Base-by-base conservation (phyloP, 2,113 vertebrate genomes). In the Gasterosteus nipponicus region DNA sequence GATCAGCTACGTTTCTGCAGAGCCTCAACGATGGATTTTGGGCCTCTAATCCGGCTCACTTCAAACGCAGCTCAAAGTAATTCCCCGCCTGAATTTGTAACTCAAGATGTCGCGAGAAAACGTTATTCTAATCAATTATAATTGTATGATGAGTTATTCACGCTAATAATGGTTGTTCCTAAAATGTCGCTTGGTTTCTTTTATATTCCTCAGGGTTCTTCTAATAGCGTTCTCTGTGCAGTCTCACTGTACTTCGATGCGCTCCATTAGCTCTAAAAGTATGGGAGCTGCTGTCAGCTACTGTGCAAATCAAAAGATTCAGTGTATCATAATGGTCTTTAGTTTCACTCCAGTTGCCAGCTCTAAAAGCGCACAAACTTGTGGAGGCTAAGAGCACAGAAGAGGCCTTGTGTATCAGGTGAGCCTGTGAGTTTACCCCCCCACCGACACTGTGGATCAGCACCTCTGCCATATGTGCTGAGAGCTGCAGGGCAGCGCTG, bases 381-480 rank as follows among this genome's bases (percentile, higher is more conserved):
- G 8, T 46, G 41, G 51, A 41, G 10, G 22, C 38, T 73, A 10
- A 65, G 31, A 69, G 59, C 8, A 35, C 18, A 39, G n/a, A 59
- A 71, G 15, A 69, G 33, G 8, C 71, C 31, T 19, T 63, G 54
- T 53, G 57, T 61, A 39, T 78, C 63, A 46, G 70, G 18, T 69
- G 49, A 57, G 58, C 65, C 46, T 66, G 56, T 69, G 73, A 29
- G 44, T 59, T 46, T 26, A 46, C 8, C 46, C 41, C 3, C 72
- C 68, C 75, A 64, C 59, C 75, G 54, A 72, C 44, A 15, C 74
- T 78, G 68, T 87, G 76, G 75, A 68, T 92, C 91, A 92, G 89
- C 92, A 93, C 70, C 89, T 91, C 69, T 82, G 70, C 80, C 75
- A 77, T 86, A 62, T 88, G 82, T 68, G 81, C 76, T 74, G 73